These are phyloP conservation scores for Maniola hyperantus DNA, from an alignment of 2,888 invertebrate genomes.

Conservation along the genomic window DNA sequence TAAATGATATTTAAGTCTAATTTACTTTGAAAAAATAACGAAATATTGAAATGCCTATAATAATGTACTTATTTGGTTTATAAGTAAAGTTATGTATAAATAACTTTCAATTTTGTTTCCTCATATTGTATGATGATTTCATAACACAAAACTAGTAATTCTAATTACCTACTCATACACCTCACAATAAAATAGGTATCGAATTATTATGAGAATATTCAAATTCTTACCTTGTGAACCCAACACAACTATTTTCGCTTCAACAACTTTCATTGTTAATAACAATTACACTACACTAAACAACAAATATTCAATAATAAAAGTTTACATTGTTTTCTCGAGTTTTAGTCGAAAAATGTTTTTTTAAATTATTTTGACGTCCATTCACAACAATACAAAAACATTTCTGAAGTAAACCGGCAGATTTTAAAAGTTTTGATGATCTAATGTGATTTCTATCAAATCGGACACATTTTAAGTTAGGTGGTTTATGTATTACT, in stretches of 20 bases:
- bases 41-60: too few species aligned
- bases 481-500: constrained; percentile 25
- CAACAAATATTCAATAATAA: constrained; percentile 18
- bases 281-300: constrained; percentile 41
- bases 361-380: constrained; percentile 30
- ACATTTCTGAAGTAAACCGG: constrained; percentile 31
- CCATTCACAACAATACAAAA: constrained; percentile 24
- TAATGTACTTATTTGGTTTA: too few species aligned
- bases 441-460: not conserved
- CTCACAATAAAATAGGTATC: not conserved
- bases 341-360: constrained; percentile 16
- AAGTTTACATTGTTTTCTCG: constrained; percentile 35
- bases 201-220: not conserved
- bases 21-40: too few species aligned
- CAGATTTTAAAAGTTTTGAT: constrained; percentile 11
- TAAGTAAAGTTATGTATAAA: not conserved
- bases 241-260: constrained; percentile 93
- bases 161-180: not conserved
- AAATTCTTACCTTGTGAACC: constrained; percentile 88
- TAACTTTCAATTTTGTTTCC: not conserved
- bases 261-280: constrained; percentile 87
- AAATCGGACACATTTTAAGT: constrained; percentile 10
- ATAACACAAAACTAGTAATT: constrained; percentile 4
- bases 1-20: too few species aligned
- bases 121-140: not conserved